Conservation (phyloP, 1,140 invertebrate species). For the Ylistrum balloti region DNA sequence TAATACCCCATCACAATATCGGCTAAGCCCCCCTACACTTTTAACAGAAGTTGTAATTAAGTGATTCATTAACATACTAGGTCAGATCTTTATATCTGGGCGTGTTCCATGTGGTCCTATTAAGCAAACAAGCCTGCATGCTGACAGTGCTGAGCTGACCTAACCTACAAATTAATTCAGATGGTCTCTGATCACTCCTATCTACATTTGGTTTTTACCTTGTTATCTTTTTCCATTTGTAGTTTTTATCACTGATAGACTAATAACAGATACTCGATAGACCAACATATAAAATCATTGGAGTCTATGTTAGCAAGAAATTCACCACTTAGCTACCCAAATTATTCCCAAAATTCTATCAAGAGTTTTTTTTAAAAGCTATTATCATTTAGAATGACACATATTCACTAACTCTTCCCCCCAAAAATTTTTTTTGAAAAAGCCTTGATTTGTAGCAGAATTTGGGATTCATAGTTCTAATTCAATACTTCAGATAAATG, state of each 20-base stretch:
- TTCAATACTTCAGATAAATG: not conserved
- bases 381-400: not conserved
- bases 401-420: not conserved
- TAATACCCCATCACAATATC: too few relatives aligned
- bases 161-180: not conserved
- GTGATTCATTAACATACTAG: not conserved
- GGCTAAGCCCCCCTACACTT: too few relatives aligned
- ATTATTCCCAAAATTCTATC: too few relatives aligned
- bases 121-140: not conserved
- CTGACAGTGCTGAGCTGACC: not conserved
- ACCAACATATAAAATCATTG: too few relatives aligned
- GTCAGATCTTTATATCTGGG: not conserved
- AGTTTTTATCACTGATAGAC: too few relatives aligned
- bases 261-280: too few relatives aligned
- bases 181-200: not conserved
- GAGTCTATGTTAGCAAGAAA: too few relatives aligned
- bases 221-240: not conserved
- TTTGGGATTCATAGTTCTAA: not conserved
- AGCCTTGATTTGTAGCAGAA: too few relatives aligned
- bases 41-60: constrained; percentile 18
- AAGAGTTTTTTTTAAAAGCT: too few relatives aligned
- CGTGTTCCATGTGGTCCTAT: not conserved
- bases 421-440: not conserved
- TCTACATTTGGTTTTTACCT: not conserved
- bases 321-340: too few relatives aligned